These are phyloP conservation scores for Ptiloglossa arizonensis DNA, from an alignment of 1,140 invertebrate species.

Conservation along the genomic window DNA sequence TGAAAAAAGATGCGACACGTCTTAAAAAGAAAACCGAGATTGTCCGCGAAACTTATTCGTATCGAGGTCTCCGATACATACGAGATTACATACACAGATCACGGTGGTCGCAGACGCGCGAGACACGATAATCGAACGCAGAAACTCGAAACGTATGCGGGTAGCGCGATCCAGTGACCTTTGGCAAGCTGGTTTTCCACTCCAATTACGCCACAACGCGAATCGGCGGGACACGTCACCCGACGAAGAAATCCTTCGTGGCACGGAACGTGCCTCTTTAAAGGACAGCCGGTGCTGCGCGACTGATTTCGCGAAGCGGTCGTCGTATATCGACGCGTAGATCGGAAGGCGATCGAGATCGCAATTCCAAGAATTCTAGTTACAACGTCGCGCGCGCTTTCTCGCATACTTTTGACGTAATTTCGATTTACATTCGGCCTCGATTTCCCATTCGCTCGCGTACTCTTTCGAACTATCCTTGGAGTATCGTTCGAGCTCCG, in stretches of 20 bases:
- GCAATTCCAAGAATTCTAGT: not conserved
- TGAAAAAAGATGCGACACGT: not conserved
- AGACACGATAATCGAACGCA: not conserved
- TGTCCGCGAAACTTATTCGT: too few species aligned
- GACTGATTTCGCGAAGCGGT: not conserved
- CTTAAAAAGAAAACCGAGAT: not conserved
- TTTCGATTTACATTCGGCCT: not conserved
- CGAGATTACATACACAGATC: too few species aligned
- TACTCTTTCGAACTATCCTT: too few species aligned
- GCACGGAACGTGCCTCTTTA: not conserved
- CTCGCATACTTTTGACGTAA: not conserved
- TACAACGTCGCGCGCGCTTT: not conserved
- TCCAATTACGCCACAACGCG: slow-evolving; percentile 7
- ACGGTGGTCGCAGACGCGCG: too few species aligned
- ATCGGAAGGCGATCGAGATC: not conserved
- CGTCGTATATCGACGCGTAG: not conserved
- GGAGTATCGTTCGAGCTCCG: too few species aligned
- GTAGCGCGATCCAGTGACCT: slow-evolving; percentile 21
- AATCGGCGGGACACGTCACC: not conserved
- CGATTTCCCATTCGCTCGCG: not conserved
- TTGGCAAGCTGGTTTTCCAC: slow-evolving; percentile 7
- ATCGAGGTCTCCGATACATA: too few species aligned
- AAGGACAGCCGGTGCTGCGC: not conserved
- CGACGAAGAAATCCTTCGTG: not conserved
- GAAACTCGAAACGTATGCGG: not conserved